phyloP scores from a whole-genome alignment of 1,140 invertebrate species.

The Trachymyrmex cornetzi region DNA sequence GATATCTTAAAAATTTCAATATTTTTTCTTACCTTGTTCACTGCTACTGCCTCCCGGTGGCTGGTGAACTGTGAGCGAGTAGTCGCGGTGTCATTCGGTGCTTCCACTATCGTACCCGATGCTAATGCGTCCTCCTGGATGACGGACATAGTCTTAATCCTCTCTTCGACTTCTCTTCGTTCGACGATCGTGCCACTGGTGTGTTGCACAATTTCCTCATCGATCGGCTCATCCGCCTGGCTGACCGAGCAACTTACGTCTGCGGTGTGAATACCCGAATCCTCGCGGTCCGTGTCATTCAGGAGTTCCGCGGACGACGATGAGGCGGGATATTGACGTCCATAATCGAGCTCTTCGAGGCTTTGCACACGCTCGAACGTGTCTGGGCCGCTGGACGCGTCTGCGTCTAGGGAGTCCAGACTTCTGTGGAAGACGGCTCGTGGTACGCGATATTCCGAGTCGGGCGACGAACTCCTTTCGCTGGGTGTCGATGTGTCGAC shows the following conservation, averaged over 20 bases:
- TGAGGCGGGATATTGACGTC: slow-evolving; percentile 87
- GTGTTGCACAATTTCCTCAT: slow-evolving; percentile 81
- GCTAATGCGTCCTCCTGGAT: slow-evolving; percentile 23
- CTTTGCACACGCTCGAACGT: slow-evolving; percentile 90
- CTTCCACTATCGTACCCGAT: slow-evolving; percentile 3
- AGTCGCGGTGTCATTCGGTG: slow-evolving; percentile 52
- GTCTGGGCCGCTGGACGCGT: slow-evolving; percentile 84
- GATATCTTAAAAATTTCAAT: background rate
- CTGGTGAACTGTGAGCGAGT: slow-evolving; percentile 65
- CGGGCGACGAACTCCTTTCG: slow-evolving; percentile 84
- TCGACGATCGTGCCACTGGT: slow-evolving; percentile 74
- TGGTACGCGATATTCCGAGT: slow-evolving; percentile 82
- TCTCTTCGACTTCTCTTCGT: slow-evolving; percentile 69
- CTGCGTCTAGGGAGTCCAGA: slow-evolving; percentile 89
- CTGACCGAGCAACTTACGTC: slow-evolving; percentile 92
- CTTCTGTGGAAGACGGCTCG: slow-evolving; percentile 88
- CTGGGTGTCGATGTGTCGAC: slow-evolving; percentile 74
- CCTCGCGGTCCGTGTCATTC: slow-evolving; percentile 91
- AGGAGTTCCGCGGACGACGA: slow-evolving; percentile 86
- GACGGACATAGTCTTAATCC: background rate
- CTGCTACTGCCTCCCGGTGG: slow-evolving; percentile 77
- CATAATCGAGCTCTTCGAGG: slow-evolving; percentile 88
- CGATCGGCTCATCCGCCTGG: slow-evolving; percentile 90
- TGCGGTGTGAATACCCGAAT: slow-evolving; percentile 93
- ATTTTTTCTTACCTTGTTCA: slow-evolving; percentile 79